These are phyloP conservation scores for Melipona bicolor DNA, from an alignment of 2,888 invertebrate genomes.

Conservation along the genomic window DNA sequence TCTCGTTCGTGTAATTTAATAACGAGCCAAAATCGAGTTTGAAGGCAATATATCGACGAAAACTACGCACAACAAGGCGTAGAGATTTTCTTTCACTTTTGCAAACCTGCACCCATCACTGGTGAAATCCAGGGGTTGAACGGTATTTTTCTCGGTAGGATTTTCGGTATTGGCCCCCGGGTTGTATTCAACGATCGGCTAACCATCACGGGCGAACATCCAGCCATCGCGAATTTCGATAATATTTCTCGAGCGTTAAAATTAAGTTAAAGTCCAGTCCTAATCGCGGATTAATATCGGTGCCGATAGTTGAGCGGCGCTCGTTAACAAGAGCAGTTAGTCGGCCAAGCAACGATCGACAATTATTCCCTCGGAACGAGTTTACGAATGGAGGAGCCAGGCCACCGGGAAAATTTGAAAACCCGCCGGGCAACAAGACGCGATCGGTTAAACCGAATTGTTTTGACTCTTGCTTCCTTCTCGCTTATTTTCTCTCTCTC, in stretches of 20 bases:
- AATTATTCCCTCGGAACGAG: conserved; percentile 65
- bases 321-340: conserved; percentile 57
- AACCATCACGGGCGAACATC: not conserved
- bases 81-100: not conserved
- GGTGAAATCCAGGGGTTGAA: too few relatives aligned
- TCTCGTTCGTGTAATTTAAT: not conserved
- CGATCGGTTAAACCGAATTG: conserved; percentile 34
- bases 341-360: conserved; percentile 55
- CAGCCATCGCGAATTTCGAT: conserved; percentile 19
- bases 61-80: too few relatives aligned
- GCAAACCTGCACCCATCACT: too few relatives aligned
- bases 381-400: conserved; percentile 58
- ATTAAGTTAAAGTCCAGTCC: conserved; percentile 41
- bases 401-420: conserved; percentile 62
- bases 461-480: conserved; percentile 45
- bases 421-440: conserved; percentile 59
- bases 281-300: conserved; percentile 50
- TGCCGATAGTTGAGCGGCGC: conserved; percentile 31
- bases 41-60: not conserved
- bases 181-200: conserved; percentile 25
- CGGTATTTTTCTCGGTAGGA: not conserved
- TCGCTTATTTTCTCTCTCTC: not conserved
- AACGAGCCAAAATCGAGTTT: not conserved
- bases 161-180: not conserved
- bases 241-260: conserved; percentile 29